A percentile compares a stretch with the other conserved stretches of the same genome.
phyloP scores from a whole-genome alignment of 2,888 invertebrate genomes.

The Lochmaea crataegi region DNA sequence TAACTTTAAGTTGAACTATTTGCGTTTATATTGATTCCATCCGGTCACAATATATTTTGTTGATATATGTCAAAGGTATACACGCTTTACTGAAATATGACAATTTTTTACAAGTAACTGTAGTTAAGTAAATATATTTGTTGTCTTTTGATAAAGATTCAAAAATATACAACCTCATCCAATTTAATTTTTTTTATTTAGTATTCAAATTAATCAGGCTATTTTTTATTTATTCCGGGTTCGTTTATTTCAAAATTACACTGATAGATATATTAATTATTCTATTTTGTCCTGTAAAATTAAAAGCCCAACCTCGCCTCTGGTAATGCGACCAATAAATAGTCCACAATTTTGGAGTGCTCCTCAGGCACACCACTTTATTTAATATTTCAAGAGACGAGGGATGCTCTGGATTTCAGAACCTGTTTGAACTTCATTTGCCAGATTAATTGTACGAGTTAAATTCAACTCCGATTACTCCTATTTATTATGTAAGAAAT shows the following conservation, averaged over 20 bases:
- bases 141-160: no score
- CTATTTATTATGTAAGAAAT: slow-evolving; percentile 18
- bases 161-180: not conserved
- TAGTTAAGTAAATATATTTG: no score
- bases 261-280: slow-evolving; percentile 5
- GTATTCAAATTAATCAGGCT: not conserved
- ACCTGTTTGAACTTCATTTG: slow-evolving; percentile 34
- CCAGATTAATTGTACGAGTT: slow-evolving; percentile 33
- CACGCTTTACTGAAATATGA: no score
- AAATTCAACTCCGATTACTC: slow-evolving; percentile 17
- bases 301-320: slow-evolving; percentile 13
- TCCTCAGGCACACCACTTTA: slow-evolving; percentile 33
- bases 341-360: slow-evolving; percentile 26
- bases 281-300: slow-evolving; percentile 14
- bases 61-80: no score
- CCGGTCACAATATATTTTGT: no score
- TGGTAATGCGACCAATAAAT: slow-evolving; percentile 34
- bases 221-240: not conserved
- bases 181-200: not conserved
- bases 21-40: no score
- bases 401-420: slow-evolving; percentile 25
- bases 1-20: no score
- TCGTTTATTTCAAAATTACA: not conserved
- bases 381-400: slow-evolving; percentile 39
- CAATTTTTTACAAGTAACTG: no score